These are phyloP conservation scores for Protobothrops flavoviridis DNA, from an alignment of 2,113 vertebrate genomes.

Conservation along the genomic window DNA sequence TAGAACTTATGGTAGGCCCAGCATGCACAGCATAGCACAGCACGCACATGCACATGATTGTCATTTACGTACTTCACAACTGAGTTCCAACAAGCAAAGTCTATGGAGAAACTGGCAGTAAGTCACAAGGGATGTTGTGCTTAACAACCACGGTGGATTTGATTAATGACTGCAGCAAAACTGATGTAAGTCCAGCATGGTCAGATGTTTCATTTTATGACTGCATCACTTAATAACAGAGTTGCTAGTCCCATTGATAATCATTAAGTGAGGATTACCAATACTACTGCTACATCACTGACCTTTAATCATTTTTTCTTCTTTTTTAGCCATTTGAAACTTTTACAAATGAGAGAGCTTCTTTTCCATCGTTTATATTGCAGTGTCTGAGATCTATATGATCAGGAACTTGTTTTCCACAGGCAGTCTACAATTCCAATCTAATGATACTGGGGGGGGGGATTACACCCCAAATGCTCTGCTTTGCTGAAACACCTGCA, in stretches of 20 bases:
- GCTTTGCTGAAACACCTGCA: conserved; percentile 1
- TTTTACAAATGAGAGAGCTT: conserved; percentile 27
- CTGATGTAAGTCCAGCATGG: background rate
- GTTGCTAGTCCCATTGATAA: background rate
- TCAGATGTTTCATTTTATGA: background rate
- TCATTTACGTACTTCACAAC: background rate
- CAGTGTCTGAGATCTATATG: conserved; percentile 6
- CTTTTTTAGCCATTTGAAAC: conserved; percentile 20
- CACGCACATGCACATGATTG: background rate
- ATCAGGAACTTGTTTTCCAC: background rate
- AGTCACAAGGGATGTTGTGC: background rate
- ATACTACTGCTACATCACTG: background rate
- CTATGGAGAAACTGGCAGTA: background rate
- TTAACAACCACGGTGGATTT: background rate
- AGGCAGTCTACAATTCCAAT: background rate
- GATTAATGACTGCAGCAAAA: background rate
- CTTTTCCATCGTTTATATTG: conserved; percentile 35
- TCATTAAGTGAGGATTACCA: background rate
- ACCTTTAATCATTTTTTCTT: background rate
- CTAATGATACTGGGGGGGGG: background rate
- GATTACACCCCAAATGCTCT: background rate
- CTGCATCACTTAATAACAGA: background rate
- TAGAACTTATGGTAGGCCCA: background rate
- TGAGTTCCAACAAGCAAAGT: background rate
- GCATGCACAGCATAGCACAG: background rate